Conservation (phyloP, 2,113 vertebrate species). For the Acanthisitta chloris region DNA sequence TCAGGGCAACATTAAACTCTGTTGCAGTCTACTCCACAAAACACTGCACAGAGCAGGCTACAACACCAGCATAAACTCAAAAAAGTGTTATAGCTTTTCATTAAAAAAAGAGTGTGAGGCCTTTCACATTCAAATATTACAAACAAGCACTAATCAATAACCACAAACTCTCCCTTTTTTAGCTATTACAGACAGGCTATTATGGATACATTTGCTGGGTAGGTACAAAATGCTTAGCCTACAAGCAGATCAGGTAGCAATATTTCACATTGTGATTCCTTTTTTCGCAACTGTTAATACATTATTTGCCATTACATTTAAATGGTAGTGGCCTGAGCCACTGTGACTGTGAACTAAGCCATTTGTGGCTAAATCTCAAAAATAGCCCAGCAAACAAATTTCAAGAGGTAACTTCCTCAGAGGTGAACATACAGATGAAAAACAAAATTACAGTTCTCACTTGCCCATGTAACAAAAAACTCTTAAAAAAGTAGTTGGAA, state of each 20-base stretch:
- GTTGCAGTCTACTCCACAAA: background rate
- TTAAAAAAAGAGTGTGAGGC: background rate
- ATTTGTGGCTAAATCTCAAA: background rate
- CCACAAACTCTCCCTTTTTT: background rate
- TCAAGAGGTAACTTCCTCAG: background rate
- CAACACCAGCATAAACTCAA: background rate
- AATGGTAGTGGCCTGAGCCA: background rate
- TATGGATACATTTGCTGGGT: background rate
- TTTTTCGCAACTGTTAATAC: background rate
- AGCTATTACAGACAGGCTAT: background rate
- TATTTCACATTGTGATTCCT: background rate
- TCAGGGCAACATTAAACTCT: background rate
- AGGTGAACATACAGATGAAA: background rate
- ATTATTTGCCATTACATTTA: background rate
- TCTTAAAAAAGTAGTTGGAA: background rate
- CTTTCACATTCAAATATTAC: background rate
- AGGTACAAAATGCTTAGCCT: background rate
- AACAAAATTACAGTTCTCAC: background rate
- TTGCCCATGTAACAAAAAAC: background rate
- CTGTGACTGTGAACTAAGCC: fast-evolving
- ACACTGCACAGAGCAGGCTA: background rate
- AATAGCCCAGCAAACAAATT: background rate
- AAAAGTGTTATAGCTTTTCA: background rate
- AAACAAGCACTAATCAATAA: background rate
- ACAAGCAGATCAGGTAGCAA: background rate